Conservation (phyloP, 2,113 vertebrate genomes). For the Oreotragus oreotragus region DNA sequence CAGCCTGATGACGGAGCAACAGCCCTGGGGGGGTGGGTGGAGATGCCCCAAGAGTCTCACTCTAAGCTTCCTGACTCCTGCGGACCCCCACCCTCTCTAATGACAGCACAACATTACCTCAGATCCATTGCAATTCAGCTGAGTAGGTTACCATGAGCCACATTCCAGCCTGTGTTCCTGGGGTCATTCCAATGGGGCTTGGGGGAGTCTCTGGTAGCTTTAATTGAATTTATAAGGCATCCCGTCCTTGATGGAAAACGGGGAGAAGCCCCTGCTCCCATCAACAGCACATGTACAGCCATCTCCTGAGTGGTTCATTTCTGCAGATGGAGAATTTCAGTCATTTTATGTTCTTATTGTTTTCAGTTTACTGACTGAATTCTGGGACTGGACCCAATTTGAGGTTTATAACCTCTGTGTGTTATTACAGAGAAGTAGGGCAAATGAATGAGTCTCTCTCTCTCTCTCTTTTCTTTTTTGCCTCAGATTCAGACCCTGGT, state of each 20-base stretch:
- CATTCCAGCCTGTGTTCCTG: constrained; percentile 38
- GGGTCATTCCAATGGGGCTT: constrained; percentile 23
- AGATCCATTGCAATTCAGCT: constrained; percentile 40
- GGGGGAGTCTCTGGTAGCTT: constrained; percentile 34
- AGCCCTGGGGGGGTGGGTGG: neutral
- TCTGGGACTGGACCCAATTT: constrained; percentile 67
- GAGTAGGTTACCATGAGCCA: constrained; percentile 34
- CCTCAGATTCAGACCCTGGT: constrained; percentile 15
- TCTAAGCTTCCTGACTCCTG: neutral
- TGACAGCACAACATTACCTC: constrained; percentile 59
- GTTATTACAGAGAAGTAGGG: constrained; percentile 57
- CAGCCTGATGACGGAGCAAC: neutral
- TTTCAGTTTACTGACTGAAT: constrained; percentile 68
- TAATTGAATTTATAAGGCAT: constrained; percentile 61
- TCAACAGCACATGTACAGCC: constrained; percentile 39
- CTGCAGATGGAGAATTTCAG: constrained; percentile 62
- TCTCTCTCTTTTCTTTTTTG: neutral
- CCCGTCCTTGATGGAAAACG: constrained; percentile 24
- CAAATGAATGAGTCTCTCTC: constrained; percentile 53
- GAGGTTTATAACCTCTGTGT: constrained; percentile 64
- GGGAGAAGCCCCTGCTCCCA: neutral
- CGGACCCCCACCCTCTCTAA: constrained; percentile 20
- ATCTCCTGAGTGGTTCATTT: constrained; percentile 47
- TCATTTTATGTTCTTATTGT: constrained; percentile 68
- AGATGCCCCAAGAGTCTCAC: neutral